Percentiles rank a stretch among this genome's conserved stretches.
These are phyloP conservation scores for Xestia c-nigrum DNA, from an alignment of 2,888 invertebrate species.

Conservation along the genomic window DNA sequence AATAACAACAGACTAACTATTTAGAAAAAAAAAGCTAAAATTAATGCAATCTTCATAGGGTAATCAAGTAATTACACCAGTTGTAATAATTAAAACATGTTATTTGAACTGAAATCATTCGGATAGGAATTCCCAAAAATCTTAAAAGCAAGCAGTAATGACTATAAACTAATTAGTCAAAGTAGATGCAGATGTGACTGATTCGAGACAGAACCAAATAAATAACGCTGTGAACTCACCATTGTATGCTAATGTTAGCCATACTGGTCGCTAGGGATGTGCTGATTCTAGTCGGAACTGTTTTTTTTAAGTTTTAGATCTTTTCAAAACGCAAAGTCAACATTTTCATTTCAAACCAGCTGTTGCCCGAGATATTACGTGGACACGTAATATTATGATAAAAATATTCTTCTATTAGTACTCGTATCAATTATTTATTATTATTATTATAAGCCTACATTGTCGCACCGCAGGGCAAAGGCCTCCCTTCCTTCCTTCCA, in stretches of 20 bases:
- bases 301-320: not conserved
- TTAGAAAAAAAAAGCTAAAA: not conserved
- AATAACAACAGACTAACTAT: not conserved
- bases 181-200: conserved; percentile 20
- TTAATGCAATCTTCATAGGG: not conserved
- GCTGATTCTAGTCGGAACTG: not conserved
- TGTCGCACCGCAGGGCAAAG: no score
- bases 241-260: conserved; percentile 65
- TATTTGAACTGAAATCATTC: not conserved
- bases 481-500: no score
- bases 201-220: conserved; percentile 40
- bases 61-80: not conserved
- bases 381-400: no score
- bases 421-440: no score
- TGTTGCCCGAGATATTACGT: no score
- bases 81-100: conserved; percentile 1
- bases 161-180: conserved; percentile 41
- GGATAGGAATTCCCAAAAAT: conserved; percentile 34
- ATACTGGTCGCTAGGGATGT: conserved; percentile 56
- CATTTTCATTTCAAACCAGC: no score
- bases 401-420: no score
- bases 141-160: conserved; percentile 27
- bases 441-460: no score
- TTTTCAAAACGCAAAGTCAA: not conserved
- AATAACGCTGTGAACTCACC: conserved; percentile 49